Conservation (phyloP, 2,797 vertebrate genomes). For the Monodelphis domestica region DNA sequence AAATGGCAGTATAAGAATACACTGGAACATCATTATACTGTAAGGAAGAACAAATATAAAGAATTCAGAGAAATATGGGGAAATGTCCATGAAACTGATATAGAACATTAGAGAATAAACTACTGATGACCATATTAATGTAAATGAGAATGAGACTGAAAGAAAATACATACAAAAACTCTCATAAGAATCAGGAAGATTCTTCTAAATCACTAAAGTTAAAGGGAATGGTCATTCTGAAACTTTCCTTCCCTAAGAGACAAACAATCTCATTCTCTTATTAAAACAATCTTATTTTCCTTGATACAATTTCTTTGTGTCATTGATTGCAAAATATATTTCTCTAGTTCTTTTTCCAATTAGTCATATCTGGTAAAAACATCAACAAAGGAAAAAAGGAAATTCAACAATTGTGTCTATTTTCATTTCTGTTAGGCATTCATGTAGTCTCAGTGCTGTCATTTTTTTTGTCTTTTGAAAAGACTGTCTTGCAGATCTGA, state of each 20-base stretch:
- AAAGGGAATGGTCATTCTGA: background rate
- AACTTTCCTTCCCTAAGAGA: background rate
- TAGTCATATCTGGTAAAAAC: background rate
- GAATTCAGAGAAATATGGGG: background rate
- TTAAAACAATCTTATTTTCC: background rate
- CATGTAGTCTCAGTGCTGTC: background rate
- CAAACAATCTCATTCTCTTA: background rate
- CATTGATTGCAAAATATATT: background rate
- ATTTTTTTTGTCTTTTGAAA: background rate
- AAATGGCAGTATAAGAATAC: background rate
- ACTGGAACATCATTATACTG: background rate
- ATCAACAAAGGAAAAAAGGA: background rate
- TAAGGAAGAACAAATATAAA: background rate
- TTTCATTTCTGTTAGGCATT: background rate
- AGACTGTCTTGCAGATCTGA: background rate
- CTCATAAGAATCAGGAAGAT: background rate
- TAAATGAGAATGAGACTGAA: background rate
- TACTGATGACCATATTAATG: background rate
- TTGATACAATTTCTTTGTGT: background rate
- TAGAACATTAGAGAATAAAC: background rate
- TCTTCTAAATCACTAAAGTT: background rate
- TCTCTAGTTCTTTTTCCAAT: background rate
- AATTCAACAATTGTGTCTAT: background rate
- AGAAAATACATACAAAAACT: background rate
- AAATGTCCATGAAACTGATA: background rate